Base-by-base conservation (phyloP, 2,113 vertebrate species). In the Pterophyllum scalare region DNA sequence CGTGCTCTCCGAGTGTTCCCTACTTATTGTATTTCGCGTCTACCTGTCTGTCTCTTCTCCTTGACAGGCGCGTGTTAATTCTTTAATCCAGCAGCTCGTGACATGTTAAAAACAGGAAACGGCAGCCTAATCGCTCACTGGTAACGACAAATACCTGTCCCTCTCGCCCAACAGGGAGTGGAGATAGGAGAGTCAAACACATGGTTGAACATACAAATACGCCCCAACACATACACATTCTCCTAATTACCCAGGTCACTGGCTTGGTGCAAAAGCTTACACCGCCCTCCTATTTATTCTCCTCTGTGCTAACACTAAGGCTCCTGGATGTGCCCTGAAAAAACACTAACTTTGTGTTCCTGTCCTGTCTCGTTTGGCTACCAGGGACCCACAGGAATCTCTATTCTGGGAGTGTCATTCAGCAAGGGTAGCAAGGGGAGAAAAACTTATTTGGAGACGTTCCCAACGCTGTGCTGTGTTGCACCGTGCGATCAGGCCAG, bases 391-490 rank as follows among this genome's bases (percentile, higher is more conserved):
- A 82, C 88, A 93, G 88, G 57, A 86, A 94, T 92, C 91, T 89
- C 90, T 93, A 93, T 92, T 94, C 93, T 94, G 67, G 91, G 91
- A 88, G 86, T 95, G 95, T 94, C 92, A 94, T 94, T 95, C 93
- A 94, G 90, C 87, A 92, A 94, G 89, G 93, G 88, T 88, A 88
- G 76, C 81, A 70, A 75, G 83, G 81, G 82, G 85, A 88, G 88
- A 81, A 76, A 89, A 75, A 82, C 82, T 91, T 87, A 89, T 93
- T 93, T 89, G 84, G 85, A 92, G 87, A 90, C 82, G 90, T 87
- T 89, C 79, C 56, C 90, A 80, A 79, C 49, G 84, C 76, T 79
- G 77, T 77, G 59, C 81, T 79, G 79, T 77, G 85, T 56, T 74
- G 64, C 67, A 61, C 79, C 54, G 54, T 46, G 82, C 24, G 62